Evolutionary conservation across 2,797 vertebrate genomes (phyloP), one percentile per base, ranked within the genome.

Genomic region (Arrhamphus sclerolepis): DNA sequence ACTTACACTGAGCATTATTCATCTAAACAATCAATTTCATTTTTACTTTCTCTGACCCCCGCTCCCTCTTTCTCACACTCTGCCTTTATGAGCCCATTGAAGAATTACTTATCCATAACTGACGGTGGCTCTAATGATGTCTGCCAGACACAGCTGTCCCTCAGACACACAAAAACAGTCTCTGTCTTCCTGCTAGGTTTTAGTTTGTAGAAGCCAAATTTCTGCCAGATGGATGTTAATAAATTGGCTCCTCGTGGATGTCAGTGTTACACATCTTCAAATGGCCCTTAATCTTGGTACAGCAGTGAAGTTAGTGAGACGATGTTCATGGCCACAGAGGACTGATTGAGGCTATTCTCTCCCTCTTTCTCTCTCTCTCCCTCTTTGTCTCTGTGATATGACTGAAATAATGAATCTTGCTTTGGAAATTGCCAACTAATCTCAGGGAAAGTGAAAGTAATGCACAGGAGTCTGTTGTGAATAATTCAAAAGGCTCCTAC

Each of bases 201-300:
- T 44, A 43, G 38, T 55, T 51, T 11, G 19, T 44, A 39, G 46
- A 75, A 52, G 54, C 69, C 43, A 26, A 59, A 61, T 28, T 71
- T 73, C 48, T 77, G 70, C 72, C 63, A 68, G 52, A 55, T 13
- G 53, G 54, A 62, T 77, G 72, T 74, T 65, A 56, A 78, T 75
- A 77, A 85, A 90, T 85, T 77, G 78, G 54, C 70, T 82, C 77
- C 81, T 78, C 53, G 70, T 72, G 77, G 75, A 84, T 61, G 56
- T 69, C 43, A 54, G 63, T 11, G 52, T 75, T 60, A 65, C 71
- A 66, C 50, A 77, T 72, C 62, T 72, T 75, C 58, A 68, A 21
- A 63, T 42, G 26, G 55, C 14, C 22, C 54, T 61, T 74, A 70
- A 77, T 75, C 70, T 75, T 39, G 1, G 28, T 43, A 20, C 51